phyloP scores from a whole-genome alignment of 2,113 vertebrate species.

The Oceanites oceanicus region DNA sequence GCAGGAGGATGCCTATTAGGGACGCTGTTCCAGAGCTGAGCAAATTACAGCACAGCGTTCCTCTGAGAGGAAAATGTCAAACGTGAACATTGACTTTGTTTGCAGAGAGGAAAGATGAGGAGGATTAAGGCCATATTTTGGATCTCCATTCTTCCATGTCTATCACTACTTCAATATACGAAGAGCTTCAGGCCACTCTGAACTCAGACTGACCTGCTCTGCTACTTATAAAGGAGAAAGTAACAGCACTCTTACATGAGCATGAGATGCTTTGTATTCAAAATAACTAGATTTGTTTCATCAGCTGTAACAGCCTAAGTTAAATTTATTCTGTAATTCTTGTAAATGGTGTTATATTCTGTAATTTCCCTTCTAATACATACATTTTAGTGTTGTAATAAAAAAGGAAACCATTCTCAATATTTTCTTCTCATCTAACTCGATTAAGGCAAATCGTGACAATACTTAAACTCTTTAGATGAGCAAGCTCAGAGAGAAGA shows the following conservation, averaged over 20 bases:
- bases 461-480: neutral
- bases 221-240: neutral
- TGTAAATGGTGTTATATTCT: neutral
- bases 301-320: neutral
- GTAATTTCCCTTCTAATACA: neutral
- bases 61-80: neutral
- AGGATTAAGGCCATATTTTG: neutral
- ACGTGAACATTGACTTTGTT: neutral
- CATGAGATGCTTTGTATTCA: neutral
- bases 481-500: neutral
- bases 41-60: neutral
- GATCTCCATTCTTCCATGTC: neutral
- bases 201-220: neutral
- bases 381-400: neutral
- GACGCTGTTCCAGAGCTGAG: neutral
- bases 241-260: neutral
- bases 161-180: rapidly evolving
- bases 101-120: neutral
- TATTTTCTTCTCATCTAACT: neutral
- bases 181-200: neutral
- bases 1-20: neutral
- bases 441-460: neutral
- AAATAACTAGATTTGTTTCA: neutral
- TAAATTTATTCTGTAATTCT: neutral
- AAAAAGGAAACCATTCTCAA: neutral